phyloP scores from a whole-genome alignment of 1,140 invertebrate genomes.

The Drosophila busckii region DNA sequence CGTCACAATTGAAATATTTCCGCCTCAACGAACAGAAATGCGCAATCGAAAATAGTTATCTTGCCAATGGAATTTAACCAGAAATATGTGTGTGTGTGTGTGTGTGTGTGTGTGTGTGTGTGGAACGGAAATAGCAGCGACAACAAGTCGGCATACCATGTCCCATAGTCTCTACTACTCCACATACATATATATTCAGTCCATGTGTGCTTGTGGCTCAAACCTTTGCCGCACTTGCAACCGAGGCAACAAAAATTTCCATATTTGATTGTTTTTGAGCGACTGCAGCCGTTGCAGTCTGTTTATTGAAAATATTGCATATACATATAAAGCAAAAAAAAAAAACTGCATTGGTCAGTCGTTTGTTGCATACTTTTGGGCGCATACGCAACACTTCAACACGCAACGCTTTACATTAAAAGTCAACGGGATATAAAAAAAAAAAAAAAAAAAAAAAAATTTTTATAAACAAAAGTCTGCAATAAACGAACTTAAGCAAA shows the following conservation, averaged over 20 bases:
- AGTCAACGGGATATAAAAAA: no score
- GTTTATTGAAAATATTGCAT: conserved; percentile 67
- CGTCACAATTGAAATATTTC: conserved; percentile 76
- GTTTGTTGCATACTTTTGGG: conserved; percentile 27
- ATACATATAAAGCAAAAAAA: no score
- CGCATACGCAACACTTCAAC: no score
- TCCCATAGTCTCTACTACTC: conserved; percentile 19
- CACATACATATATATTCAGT: conserved; percentile 51
- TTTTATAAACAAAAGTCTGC: no score
- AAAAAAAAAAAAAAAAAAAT: no score
- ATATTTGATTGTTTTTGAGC: conserved; percentile 73
- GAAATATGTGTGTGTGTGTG: conserved; percentile 36
- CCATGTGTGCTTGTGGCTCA: conserved; percentile 4
- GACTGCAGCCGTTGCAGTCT: conserved; percentile 39
- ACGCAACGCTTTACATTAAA: no score
- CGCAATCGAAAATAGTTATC: conserved; percentile 77
- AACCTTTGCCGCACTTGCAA: no score
- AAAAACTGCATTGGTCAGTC: conserved; percentile 26
- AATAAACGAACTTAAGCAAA: no score
- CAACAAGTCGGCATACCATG: no score
- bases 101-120: no score
- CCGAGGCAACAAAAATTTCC: no score
- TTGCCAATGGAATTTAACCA: conserved; percentile 56
- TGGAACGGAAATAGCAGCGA: background rate
- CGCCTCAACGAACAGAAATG: conserved; percentile 73